Evolutionary conservation across 1,140 invertebrate species (phyloP).

Genomic region (Caenorhabditis tropicalis): DNA sequence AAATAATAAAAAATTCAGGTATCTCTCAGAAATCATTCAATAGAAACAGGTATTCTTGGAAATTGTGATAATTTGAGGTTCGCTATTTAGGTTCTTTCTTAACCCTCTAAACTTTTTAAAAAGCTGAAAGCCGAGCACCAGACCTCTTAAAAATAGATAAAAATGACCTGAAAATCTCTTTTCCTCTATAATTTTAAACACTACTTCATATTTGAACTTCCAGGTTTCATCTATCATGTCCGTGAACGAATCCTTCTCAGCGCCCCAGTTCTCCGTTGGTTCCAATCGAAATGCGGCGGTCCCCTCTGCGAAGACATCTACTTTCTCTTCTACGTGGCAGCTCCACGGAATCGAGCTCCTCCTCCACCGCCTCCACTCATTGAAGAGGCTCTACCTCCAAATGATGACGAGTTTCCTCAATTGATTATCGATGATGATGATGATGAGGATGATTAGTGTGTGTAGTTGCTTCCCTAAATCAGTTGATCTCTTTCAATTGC

Average conservation of each 20-base stretch:
- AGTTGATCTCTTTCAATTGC: background rate
- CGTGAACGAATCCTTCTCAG: slow-evolving; percentile 40
- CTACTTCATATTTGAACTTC: background rate
- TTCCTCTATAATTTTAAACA: background rate
- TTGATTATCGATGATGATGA: background rate
- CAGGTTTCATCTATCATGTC: slow-evolving; percentile 17
- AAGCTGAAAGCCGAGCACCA: too few species aligned
- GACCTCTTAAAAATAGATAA: too few species aligned
- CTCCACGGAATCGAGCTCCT: background rate
- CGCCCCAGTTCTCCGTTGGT: slow-evolving; percentile 17
- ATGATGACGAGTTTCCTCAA: background rate
- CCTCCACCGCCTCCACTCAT: background rate
- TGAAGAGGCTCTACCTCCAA: background rate
- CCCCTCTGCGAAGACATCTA: slow-evolving; percentile 27
- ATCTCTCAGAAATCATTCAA: too few species aligned
- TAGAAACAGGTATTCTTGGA: too few species aligned
- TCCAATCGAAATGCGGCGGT: slow-evolving; percentile 17
- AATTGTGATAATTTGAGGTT: too few species aligned
- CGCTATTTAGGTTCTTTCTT: too few species aligned
- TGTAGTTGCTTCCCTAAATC: too few species aligned
- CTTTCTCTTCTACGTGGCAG: slow-evolving; percentile 20
- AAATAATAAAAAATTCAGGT: too few species aligned
- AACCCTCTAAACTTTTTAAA: too few species aligned
- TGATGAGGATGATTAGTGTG: too few species aligned
- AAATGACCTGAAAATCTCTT: too few species aligned